Evolutionary conservation across 1,140 invertebrate genomes (phyloP).

Genomic region (Varroa destructor): DNA sequence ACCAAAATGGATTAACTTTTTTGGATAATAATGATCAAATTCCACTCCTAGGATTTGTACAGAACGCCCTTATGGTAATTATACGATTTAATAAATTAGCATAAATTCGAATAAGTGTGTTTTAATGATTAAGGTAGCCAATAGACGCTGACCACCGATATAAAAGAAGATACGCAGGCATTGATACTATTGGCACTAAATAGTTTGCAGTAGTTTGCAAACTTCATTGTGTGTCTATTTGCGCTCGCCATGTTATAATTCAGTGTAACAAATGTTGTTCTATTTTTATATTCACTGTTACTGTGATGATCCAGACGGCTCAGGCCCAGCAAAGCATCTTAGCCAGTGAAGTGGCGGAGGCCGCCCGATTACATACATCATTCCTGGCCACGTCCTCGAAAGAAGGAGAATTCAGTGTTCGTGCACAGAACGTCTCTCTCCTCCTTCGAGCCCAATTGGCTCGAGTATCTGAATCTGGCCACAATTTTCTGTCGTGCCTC

Average conservation of each 20-base stretch:
- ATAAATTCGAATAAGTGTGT: neutral
- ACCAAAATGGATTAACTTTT: neutral
- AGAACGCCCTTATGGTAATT: conserved; percentile 15
- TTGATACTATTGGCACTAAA: too few species aligned
- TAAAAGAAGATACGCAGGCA: too few species aligned
- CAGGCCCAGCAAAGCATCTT: neutral
- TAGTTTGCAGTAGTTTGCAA: too few species aligned
- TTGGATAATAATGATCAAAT: too few species aligned
- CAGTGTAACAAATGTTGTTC: too few species aligned
- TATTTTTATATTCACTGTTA: too few species aligned
- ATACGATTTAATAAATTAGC: neutral
- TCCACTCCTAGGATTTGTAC: neutral
- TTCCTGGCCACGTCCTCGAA: neutral
- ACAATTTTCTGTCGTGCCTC: neutral
- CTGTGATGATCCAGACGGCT: neutral
- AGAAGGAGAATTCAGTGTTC: neutral
- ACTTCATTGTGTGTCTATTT: too few species aligned
- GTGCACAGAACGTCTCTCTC: conserved; percentile 3
- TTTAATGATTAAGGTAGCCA: too few species aligned
- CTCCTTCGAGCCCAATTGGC: neutral
- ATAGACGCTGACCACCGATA: too few species aligned
- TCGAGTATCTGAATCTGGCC: neutral
- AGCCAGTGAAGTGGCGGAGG: neutral
- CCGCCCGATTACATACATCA: neutral
- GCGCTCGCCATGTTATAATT: too few species aligned